A percentile compares a stretch with the other conserved stretches of the same genome.
These are phyloP conservation scores for Leucophora obtusa DNA, from an alignment of 2,888 invertebrate species.

Conservation along the genomic window DNA sequence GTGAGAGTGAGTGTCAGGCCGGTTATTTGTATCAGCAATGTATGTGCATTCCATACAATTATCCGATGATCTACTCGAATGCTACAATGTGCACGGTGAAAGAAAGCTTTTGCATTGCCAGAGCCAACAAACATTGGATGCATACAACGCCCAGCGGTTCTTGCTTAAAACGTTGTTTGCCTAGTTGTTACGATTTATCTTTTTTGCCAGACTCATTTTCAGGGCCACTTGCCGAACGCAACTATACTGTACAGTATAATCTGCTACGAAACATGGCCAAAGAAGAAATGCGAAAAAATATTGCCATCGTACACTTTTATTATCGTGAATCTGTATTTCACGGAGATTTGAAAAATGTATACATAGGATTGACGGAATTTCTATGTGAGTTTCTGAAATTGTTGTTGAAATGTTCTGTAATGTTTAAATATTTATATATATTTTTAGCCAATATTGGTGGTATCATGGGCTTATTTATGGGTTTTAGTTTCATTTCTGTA, in stretches of 20 bases:
- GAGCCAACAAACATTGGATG: conserved; percentile 47
- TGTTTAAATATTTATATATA: neutral
- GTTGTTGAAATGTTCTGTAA: too few species aligned
- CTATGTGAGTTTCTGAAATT: conserved; percentile 82
- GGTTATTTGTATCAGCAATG: conserved; percentile 67
- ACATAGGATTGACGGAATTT: conserved; percentile 90
- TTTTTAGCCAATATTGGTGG: conserved; percentile 88
- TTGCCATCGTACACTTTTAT: conserved; percentile 86
- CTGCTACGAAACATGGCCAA: conserved; percentile 68
- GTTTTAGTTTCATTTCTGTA: conserved; percentile 89
- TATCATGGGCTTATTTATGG: conserved; percentile 86
- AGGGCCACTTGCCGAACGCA: conserved; percentile 76
- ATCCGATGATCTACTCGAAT: conserved; percentile 82
- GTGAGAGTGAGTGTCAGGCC: conserved; percentile 82
- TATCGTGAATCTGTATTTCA: conserved; percentile 86
- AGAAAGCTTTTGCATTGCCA: conserved; percentile 65
- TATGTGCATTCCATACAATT: conserved; percentile 71
- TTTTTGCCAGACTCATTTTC: conserved; percentile 83
- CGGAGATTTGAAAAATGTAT: conserved; percentile 85
- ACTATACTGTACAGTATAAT: conserved; percentile 69
- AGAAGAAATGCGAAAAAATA: conserved; percentile 80
- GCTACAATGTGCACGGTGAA: conserved; percentile 81
- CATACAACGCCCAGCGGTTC: neutral
- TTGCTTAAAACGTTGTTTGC: conserved; percentile 82
- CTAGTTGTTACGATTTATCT: conserved; percentile 85